A percentile compares a stretch with the other conserved stretches of the same genome.
Conservation (phyloP, 2,888 invertebrate species). For the Herminia tarsipennalis region DNA sequence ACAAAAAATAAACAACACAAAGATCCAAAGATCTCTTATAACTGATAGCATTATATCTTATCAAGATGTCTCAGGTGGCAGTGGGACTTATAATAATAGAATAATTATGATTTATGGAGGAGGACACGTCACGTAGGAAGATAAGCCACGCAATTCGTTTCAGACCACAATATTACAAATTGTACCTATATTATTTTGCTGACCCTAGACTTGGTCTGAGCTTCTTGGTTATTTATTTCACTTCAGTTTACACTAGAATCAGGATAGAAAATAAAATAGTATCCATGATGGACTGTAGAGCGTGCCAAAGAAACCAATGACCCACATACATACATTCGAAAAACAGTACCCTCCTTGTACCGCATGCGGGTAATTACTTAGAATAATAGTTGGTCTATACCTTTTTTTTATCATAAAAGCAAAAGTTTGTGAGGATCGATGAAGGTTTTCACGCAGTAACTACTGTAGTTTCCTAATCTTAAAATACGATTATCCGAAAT, state of each 20-base stretch:
- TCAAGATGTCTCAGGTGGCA: conserved; percentile 27
- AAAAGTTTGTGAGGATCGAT: no score
- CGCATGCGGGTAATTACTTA: no score
- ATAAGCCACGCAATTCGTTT: conserved; percentile 3
- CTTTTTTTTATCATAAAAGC: no score
- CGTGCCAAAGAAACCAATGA: no score
- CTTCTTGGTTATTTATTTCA: background rate
- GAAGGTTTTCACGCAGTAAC: no score
- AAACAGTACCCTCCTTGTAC: no score
- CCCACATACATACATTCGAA: no score
- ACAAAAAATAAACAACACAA: background rate
- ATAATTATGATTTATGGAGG: conserved; percentile 21
- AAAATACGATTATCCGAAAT: no score
- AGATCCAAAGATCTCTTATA: background rate
- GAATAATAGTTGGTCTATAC: no score
- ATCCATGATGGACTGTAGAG: no score
- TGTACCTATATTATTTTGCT: background rate
- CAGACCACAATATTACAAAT: background rate
- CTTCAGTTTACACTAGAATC: background rate
- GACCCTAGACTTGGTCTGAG: background rate
- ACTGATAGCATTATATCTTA: conserved; percentile 6
- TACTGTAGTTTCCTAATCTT: no score
- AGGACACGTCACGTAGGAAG: background rate
- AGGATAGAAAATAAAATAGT: no score
- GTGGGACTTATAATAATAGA: conserved; percentile 13